These are phyloP conservation scores for Polypterus senegalus DNA, from an alignment of 2,113 vertebrate genomes.

Conservation along the genomic window DNA sequence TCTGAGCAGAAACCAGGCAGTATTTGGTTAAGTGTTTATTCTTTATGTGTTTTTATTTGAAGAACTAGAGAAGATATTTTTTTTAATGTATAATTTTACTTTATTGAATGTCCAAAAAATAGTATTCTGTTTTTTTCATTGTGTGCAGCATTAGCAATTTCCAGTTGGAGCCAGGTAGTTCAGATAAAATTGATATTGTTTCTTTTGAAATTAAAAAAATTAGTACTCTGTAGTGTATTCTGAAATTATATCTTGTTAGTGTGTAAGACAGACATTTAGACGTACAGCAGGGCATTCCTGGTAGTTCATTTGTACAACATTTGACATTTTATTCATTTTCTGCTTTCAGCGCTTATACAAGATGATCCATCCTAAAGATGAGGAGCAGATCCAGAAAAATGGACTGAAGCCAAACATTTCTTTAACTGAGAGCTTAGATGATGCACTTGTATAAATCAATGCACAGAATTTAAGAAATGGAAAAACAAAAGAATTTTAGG, in stretches of 20 bases:
- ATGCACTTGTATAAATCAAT: conserved; percentile 40
- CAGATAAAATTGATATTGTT: neutral
- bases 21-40: too few relatives aligned
- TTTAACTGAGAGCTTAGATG: conserved; percentile 37
- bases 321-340: conserved; percentile 17
- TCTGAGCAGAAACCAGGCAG: too few relatives aligned
- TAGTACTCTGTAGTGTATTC: neutral
- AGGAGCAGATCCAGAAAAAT: conserved; percentile 32
- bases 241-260: neutral
- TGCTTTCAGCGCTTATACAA: conserved; percentile 54
- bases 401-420: conserved; percentile 34
- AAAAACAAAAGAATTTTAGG: too few relatives aligned
- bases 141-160: too few relatives aligned
- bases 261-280: neutral
- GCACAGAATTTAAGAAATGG: too few relatives aligned
- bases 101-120: too few relatives aligned
- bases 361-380: conserved; percentile 57
- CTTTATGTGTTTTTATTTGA: too few relatives aligned
- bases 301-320: neutral
- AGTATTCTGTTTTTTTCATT: too few relatives aligned
- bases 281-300: neutral
- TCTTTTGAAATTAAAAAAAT: conserved; percentile 1
- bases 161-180: too few relatives aligned
- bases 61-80: too few relatives aligned
- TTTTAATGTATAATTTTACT: too few relatives aligned